phyloP scores from a whole-genome alignment of 2,888 invertebrate genomes.

The Tiphia femorata region DNA sequence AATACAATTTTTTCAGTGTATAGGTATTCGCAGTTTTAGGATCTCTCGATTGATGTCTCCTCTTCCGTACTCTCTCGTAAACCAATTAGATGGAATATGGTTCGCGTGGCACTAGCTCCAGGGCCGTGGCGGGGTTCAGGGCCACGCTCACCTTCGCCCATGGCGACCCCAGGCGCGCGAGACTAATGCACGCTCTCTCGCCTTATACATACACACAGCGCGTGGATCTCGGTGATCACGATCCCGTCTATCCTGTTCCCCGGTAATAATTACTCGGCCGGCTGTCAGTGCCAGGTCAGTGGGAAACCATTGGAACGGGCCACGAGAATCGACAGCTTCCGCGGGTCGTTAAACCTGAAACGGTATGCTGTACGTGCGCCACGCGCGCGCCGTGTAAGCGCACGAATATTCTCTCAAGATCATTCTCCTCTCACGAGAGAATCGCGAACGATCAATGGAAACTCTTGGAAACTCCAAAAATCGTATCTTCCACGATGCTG shows the following conservation, averaged over 20 bases:
- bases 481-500: not conserved
- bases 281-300: constrained; percentile 46
- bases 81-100: too few species aligned
- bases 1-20: too few species aligned
- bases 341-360: constrained; percentile 44
- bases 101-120: constrained; percentile 5
- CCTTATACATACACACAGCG: constrained; percentile 10
- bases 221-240: constrained; percentile 34
- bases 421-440: not conserved
- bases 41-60: too few species aligned
- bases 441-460: not conserved
- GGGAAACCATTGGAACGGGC: constrained; percentile 38
- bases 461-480: not conserved
- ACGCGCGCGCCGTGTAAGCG: too few species aligned
- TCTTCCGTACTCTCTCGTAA: too few species aligned
- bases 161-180: constrained; percentile 16
- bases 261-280: constrained; percentile 41
- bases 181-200: constrained; percentile 24
- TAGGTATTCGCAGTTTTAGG: too few species aligned
- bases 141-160: constrained; percentile 32
- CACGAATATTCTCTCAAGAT: too few species aligned
- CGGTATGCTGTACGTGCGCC: constrained; percentile 13
- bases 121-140: constrained; percentile 30
- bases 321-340: constrained; percentile 45
- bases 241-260: constrained; percentile 43